phyloP scores from a whole-genome alignment of 35 echinoderm and acorn worm species.

The Amphiura filiformis region DNA sequence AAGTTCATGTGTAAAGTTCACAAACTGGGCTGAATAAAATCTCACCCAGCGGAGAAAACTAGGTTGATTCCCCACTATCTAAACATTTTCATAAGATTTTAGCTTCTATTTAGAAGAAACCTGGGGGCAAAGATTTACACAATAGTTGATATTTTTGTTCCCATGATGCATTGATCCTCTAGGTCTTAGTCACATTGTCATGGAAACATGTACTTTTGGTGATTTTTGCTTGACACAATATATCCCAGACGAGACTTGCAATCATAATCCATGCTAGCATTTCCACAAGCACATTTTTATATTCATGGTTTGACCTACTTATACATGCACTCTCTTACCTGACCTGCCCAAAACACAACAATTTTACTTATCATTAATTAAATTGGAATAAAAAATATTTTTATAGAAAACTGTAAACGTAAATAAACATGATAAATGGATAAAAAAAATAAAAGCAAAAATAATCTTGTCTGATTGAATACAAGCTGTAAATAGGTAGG shows the following conservation, averaged over 20 bases:
- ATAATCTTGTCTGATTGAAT: no score
- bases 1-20: not conserved
- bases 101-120: not conserved
- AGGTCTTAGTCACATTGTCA: conserved; percentile 1
- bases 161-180: not conserved
- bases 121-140: not conserved
- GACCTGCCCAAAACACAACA: no score
- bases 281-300: not conserved
- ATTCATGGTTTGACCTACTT: conserved; percentile 6
- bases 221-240: conserved; percentile 1
- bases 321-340: not conserved
- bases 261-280: not conserved
- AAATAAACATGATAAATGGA: no score
- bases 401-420: no score
- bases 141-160: not conserved
- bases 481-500: no score
- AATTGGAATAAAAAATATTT: no score
- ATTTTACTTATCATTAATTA: no score
- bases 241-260: not conserved
- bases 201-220: not conserved
- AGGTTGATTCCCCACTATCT: not conserved
- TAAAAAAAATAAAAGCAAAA: no score
- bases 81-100: conserved; percentile 13
- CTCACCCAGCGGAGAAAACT: not conserved
- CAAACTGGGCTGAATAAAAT: no score